phyloP scores from a whole-genome alignment of 1,140 invertebrate species.

The Drosophila ogumai region DNA sequence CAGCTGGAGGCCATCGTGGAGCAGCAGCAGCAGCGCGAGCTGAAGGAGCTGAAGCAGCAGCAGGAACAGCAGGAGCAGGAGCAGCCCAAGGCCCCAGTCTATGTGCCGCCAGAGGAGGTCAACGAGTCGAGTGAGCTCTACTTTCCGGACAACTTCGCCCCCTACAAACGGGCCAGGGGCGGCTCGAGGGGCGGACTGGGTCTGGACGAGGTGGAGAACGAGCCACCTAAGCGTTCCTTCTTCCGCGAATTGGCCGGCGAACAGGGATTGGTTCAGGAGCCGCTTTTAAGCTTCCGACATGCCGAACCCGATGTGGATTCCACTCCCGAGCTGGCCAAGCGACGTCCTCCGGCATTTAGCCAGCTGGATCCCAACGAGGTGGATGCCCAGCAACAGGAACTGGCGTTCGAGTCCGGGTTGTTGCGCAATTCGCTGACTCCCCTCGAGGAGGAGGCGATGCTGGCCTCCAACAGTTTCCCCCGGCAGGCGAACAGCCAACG shows the following conservation, averaged over 20 bases:
- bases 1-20: slow-evolving; percentile 73
- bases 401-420: slow-evolving; percentile 67
- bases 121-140: slow-evolving; percentile 80
- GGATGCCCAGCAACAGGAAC: slow-evolving; percentile 52
- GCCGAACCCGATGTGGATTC: slow-evolving; percentile 16
- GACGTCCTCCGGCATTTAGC: slow-evolving; percentile 43
- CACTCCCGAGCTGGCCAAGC: slow-evolving; percentile 59
- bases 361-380: slow-evolving; percentile 27
- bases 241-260: slow-evolving; percentile 77
- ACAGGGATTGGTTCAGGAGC: slow-evolving; percentile 64
- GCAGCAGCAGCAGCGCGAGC: slow-evolving; percentile 62
- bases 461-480: slow-evolving; percentile 75
- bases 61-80: slow-evolving; percentile 40
- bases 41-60: slow-evolving; percentile 34
- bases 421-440: slow-evolving; percentile 76
- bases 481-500: slow-evolving; percentile 55
- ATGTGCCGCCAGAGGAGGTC: slow-evolving; percentile 75
- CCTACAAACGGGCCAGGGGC: slow-evolving; percentile 58
- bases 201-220: background rate
- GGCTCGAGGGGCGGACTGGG: slow-evolving; percentile 16
- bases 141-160: slow-evolving; percentile 74
- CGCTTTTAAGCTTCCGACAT: slow-evolving; percentile 22
- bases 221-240: slow-evolving; percentile 59
- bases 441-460: slow-evolving; percentile 79
- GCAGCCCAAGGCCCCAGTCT: slow-evolving; percentile 36